Percentiles rank a stretch among this genome's conserved stretches.
Conservation (phyloP, 2,888 invertebrate genomes). For the Pristionchus entomophagus region DNA sequence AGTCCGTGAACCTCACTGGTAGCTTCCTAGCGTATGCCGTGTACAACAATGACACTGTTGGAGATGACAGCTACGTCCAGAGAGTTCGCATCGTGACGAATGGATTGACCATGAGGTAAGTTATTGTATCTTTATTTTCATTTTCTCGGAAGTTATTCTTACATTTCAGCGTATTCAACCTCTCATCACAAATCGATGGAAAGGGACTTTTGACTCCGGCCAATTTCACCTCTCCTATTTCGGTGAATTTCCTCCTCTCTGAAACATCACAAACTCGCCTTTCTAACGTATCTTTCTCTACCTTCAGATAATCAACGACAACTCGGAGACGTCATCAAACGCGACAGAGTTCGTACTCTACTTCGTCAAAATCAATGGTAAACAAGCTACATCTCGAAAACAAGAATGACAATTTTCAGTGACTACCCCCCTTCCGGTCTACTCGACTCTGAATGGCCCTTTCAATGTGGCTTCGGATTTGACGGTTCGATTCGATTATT, state of each 20-base stretch:
- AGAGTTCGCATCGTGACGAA: not conserved
- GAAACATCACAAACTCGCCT: not conserved
- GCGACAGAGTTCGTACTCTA: not conserved
- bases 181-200: not conserved
- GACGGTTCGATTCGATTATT: not conserved
- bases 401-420: not conserved
- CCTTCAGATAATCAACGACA: slow-evolving; percentile 3
- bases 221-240: not conserved
- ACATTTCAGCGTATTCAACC: not conserved
- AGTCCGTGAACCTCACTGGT: slow-evolving; percentile 2
- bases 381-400: not conserved
- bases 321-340: not conserved
- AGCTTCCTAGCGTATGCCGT: not conserved
- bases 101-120: not conserved
- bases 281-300: not conserved
- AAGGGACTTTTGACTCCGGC: not conserved
- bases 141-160: not conserved
- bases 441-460: not conserved
- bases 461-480: not conserved
- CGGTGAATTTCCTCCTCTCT: not conserved
- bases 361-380: not conserved
- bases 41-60: not conserved
- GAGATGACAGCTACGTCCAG: not conserved
- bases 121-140: not conserved
- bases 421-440: not conserved